Evolutionary conservation across 2,113 vertebrate genomes (phyloP).

Genomic region (Cranoglanis bouderius): DNA sequence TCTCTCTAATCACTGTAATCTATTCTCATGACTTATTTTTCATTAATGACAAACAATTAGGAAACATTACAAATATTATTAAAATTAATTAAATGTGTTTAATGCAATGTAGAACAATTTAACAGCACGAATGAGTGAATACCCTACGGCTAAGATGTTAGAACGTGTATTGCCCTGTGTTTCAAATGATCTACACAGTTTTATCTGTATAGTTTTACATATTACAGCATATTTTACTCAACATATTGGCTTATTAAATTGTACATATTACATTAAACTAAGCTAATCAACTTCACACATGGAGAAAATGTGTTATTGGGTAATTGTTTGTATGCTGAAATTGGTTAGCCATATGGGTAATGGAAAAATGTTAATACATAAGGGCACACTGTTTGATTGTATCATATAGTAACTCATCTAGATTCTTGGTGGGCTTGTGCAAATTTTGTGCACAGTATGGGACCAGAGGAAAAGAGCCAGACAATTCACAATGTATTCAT

Average conservation of each 20-base stretch:
- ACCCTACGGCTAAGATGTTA: neutral
- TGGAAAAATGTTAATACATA: neutral
- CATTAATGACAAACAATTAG: neutral
- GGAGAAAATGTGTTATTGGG: neutral
- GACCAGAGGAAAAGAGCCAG: neutral
- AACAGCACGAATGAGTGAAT: neutral
- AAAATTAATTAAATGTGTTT: neutral
- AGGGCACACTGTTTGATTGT: neutral
- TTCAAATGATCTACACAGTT: neutral
- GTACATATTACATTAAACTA: neutral
- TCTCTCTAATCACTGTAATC: neutral
- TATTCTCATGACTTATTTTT: slow-evolving; percentile 20
- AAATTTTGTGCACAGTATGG: slow-evolving; percentile 27
- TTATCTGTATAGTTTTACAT: neutral
- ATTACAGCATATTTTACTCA: neutral
- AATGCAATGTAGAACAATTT: neutral
- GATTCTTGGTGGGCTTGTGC: neutral
- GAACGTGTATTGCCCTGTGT: neutral
- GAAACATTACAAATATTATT: neutral
- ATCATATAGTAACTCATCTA: slow-evolving; percentile 3
- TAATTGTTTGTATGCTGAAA: neutral
- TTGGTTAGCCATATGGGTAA: neutral
- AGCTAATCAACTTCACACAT: neutral
- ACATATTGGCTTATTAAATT: neutral
- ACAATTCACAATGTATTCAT: slow-evolving; percentile 12